Percentiles rank a stretch among this genome's conserved stretches.
Evolutionary conservation across 2,113 vertebrate species (phyloP).

Genomic region (Taurulus bubalis): DNA sequence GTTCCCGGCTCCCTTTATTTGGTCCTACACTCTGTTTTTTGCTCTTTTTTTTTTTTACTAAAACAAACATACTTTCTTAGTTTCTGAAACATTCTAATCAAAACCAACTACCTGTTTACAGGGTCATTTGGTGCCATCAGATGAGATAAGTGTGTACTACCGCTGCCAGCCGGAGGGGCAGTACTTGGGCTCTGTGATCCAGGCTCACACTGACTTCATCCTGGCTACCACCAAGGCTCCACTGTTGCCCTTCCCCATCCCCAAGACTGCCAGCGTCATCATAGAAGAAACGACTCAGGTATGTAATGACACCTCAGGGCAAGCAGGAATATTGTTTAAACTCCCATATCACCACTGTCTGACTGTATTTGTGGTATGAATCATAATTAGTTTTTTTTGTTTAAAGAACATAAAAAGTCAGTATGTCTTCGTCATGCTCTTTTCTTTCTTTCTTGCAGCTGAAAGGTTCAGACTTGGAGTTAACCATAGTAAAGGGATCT

Average conservation of each 20-base stretch:
- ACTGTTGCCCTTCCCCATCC: slow-evolving; percentile 88
- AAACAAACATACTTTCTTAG: not conserved
- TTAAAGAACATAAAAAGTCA: not conserved
- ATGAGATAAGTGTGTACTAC: slow-evolving; percentile 94
- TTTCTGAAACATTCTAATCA: not conserved
- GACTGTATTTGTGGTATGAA: not conserved
- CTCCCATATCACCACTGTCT: not conserved
- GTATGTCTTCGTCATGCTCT: not conserved
- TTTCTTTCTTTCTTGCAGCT: slow-evolving; percentile 80
- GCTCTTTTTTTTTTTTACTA: slow-evolving; percentile 9
- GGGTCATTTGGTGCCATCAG: slow-evolving; percentile 94
- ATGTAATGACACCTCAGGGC: slow-evolving; percentile 38
- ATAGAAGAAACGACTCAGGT: slow-evolving; percentile 94
- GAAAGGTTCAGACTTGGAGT: slow-evolving; percentile 93
- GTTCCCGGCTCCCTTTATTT: slow-evolving; percentile 49
- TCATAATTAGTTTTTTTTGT: not conserved
- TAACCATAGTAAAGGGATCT: slow-evolving; percentile 88
- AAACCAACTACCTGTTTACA: slow-evolving; percentile 47
- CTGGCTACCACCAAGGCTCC: slow-evolving; percentile 93
- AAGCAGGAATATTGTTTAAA: not conserved
- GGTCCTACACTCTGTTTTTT: slow-evolving; percentile 25
- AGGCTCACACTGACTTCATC: slow-evolving; percentile 92
- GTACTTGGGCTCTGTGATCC: slow-evolving; percentile 91
- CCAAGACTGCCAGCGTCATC: slow-evolving; percentile 85
- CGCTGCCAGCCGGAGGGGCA: slow-evolving; percentile 84